Conservation (phyloP, 2,113 vertebrate genomes). For the Eira barbara region DNA sequence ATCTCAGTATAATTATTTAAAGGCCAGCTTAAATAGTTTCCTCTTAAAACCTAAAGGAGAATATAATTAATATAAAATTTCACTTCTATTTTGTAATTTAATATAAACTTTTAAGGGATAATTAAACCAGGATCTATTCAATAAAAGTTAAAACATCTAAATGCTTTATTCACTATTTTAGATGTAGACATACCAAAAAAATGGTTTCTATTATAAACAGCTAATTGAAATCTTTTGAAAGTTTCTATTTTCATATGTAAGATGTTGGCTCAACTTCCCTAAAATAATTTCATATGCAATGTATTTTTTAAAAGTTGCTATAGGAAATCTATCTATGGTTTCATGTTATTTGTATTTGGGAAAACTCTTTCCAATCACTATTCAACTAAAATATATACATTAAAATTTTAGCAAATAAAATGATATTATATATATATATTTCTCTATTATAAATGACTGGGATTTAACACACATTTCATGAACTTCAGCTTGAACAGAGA, state of each 20-base stretch:
- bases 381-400: not conserved
- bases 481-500: not conserved
- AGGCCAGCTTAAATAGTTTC: not conserved
- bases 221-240: not conserved
- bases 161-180: not conserved
- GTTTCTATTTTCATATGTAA: not conserved
- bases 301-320: not conserved
- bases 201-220: not conserved
- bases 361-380: not conserved
- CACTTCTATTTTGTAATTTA: conserved; percentile 3
- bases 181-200: not conserved
- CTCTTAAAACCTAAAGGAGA: not conserved
- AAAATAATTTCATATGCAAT: not conserved
- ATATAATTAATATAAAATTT: not conserved
- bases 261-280: not conserved
- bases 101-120: not conserved
- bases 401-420: not conserved
- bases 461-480: not conserved
- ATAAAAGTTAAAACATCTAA: not conserved
- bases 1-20: not conserved
- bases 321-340: not conserved
- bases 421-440: not conserved
- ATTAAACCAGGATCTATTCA: not conserved
- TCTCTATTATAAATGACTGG: not conserved
- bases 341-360: not conserved